Percentiles rank a stretch among this genome's conserved stretches.
Conservation (phyloP, 2,113 vertebrate genomes). For the Cyphomyrus plagiostoma region DNA sequence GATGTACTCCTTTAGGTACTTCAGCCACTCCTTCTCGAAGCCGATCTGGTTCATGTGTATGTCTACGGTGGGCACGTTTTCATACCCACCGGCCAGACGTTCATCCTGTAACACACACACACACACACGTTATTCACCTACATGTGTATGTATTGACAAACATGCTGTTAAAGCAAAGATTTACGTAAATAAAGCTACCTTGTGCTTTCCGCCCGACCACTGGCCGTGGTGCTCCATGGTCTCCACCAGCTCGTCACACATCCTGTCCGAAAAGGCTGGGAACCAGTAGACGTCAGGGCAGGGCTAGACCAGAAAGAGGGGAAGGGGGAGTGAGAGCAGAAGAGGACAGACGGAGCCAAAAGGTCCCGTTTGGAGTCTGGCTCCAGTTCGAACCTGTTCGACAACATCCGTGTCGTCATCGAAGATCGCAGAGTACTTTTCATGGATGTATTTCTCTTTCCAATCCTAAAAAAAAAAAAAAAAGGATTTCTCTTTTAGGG, state of each 20-base stretch:
- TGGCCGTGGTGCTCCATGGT: conserved; percentile 66
- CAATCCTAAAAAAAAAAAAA: conserved; percentile 54
- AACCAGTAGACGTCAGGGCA: conserved; percentile 75
- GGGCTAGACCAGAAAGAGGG: conserved; percentile 43
- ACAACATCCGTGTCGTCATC: conserved; percentile 37
- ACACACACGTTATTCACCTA: no score
- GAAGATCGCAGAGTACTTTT: conserved; percentile 63
- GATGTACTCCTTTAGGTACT: conserved; percentile 73
- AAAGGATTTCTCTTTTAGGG: neutral
- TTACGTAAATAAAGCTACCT: conserved; percentile 33
- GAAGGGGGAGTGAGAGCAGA: neutral
- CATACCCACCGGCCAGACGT: conserved; percentile 74
- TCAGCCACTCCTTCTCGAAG: conserved; percentile 81
- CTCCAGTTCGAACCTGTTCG: conserved; percentile 53
- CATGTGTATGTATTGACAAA: no score
- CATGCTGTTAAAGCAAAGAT: neutral
- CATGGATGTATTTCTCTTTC: conserved; percentile 68
- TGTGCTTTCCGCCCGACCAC: conserved; percentile 72
- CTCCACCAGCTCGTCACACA: conserved; percentile 69
- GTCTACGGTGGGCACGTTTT: conserved; percentile 80
- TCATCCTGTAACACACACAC: conserved; percentile 59
- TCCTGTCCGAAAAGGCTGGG: conserved; percentile 59
- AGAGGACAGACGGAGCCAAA: neutral
- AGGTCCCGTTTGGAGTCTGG: neutral
- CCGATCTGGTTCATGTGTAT: conserved; percentile 83